Percentiles rank a stretch among this genome's conserved stretches.
phyloP scores from a whole-genome alignment of 2,113 vertebrate genomes.

The Potamarius usumacintae region DNA sequence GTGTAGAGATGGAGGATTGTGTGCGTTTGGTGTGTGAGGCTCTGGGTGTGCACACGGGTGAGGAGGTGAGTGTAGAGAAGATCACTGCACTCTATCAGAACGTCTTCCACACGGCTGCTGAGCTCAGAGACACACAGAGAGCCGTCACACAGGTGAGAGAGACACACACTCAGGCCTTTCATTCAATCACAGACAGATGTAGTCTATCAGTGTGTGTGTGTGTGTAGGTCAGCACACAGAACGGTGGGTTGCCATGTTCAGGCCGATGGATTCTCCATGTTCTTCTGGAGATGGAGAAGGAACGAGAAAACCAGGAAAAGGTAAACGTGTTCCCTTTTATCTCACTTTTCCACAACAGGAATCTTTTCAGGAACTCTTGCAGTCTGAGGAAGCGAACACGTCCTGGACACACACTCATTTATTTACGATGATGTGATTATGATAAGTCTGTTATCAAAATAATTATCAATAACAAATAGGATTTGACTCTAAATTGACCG shows the following conservation, averaged over 20 bases:
- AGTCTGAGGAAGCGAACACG: neutral
- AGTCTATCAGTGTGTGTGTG: neutral
- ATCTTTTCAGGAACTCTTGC: neutral
- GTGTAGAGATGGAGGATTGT: constrained; percentile 55
- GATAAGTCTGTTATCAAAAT: neutral
- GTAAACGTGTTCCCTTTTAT: constrained; percentile 40
- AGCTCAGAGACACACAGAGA: constrained; percentile 52
- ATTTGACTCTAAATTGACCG: no score
- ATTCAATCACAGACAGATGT: neutral
- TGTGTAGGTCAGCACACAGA: constrained; percentile 59
- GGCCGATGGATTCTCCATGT: constrained; percentile 67
- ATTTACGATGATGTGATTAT: neutral
- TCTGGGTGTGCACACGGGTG: constrained; percentile 59
- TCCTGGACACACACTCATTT: neutral
- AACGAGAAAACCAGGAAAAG: constrained; percentile 63
- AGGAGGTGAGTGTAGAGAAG: constrained; percentile 60
- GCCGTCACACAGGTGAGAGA: constrained; percentile 64
- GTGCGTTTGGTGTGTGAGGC: constrained; percentile 53
- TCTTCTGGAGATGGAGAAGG: constrained; percentile 70
- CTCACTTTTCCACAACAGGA: neutral
- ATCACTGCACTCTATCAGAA: constrained; percentile 63
- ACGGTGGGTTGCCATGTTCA: constrained; percentile 59
- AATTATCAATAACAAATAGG: neutral
- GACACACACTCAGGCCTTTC: neutral
- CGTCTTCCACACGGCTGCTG: constrained; percentile 60